Evolutionary conservation across 2,888 invertebrate genomes (phyloP), one percentile per base, ranked within the genome.

Genomic region (Chironomus tentans): DNA sequence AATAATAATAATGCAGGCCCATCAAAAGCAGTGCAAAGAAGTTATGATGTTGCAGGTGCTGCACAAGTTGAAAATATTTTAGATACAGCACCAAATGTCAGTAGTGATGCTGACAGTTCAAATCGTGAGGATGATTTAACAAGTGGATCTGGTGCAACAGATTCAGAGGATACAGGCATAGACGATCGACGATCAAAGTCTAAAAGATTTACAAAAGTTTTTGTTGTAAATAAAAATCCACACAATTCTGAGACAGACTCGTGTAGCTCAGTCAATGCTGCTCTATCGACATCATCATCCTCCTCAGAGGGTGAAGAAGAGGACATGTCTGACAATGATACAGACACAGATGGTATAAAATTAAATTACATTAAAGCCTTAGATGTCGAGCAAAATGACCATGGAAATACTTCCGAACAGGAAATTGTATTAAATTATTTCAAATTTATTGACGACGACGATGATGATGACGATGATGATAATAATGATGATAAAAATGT

Each of bases 301-400:
- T 21, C 62, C 10, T 28, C 38, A 10, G 38, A 38, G 38, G 65
- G 10, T 3, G 61, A 72, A 13, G 88, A 88, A 65, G 87, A 86
- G 70, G 87, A 89, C 79, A 88, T 88, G 70, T 89, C 89, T 47
- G 90, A 90, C 80, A 88, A 89, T 78, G 89, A 89, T 79, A 86
- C 86, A 3, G 87, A 87, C 77, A 85, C 85, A 0, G 87, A 87
- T 78, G 85, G 85, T 46, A 85, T 87, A 1, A 72, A 28, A 13
- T 72, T 72, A 50, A 83, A 81, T n/a, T 81, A 83, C 77, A 79
- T 84, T 13, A 82, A 82, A 77, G 80, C 79, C 38, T 76, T 83
- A 61, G n/a, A 76, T 68, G 6, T 76, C 70, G 18, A 68, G 18
- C 18, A 68, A 24, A 56, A 5, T 56, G 56, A 56, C 56, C 21